phyloP scores from a whole-genome alignment of 2,113 vertebrate genomes.

The Aegotheles bennettii region DNA sequence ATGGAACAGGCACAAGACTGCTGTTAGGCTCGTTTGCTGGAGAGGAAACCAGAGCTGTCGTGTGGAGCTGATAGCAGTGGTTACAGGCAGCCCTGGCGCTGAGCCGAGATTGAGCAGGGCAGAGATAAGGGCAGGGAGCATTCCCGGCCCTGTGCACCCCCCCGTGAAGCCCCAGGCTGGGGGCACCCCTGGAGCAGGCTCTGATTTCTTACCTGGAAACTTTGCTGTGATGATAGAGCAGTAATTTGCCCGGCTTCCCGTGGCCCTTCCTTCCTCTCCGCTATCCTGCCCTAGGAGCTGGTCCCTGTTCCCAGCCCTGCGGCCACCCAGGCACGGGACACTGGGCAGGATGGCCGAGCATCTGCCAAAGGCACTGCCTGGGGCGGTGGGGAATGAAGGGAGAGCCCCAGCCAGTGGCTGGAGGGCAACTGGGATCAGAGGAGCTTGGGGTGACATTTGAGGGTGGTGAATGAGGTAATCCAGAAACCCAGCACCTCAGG shows the following conservation, averaged over 20 bases:
- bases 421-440: not conserved
- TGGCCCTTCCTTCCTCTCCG: not conserved
- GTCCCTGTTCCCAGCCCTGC: not conserved
- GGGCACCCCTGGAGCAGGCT: rapidly evolving
- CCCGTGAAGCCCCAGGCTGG: rapidly evolving
- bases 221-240: not conserved
- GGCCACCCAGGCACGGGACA: rapidly evolving
- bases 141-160: rapidly evolving
- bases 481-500: rapidly evolving
- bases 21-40: not conserved
- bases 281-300: too few species aligned
- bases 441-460: not conserved
- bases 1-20: not conserved
- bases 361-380: rapidly evolving
- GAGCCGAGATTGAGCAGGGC: rapidly evolving
- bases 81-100: not conserved
- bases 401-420: rapidly evolving
- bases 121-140: not conserved
- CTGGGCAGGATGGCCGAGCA: not conserved
- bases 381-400: not conserved
- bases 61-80: not conserved
- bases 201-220: not conserved
- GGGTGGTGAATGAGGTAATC: not conserved
- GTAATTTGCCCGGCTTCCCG: rapidly evolving
- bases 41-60: not conserved